phyloP scores from a whole-genome alignment of 2,888 invertebrate genomes.

The Thyatira batis region DNA sequence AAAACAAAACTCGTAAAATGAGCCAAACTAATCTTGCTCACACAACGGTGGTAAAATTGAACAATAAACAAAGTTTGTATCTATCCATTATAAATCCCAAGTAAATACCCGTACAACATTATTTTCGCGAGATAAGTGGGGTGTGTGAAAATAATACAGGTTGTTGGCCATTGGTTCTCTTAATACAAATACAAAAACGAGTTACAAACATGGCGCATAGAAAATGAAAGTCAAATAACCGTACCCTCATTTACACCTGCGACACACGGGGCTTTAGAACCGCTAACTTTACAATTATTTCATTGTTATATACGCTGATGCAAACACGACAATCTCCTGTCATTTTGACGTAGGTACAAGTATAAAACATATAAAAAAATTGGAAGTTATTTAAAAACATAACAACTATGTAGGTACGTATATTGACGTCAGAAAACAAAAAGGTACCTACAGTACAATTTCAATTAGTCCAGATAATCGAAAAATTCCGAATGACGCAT shows the following conservation, averaged over 20 bases:
- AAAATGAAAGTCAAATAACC: slow-evolving; percentile 61
- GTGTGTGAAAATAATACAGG: slow-evolving; percentile 17
- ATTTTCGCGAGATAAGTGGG: not conserved
- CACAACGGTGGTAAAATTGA: not conserved
- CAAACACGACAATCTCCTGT: too few relatives aligned
- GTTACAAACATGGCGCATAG: slow-evolving; percentile 48
- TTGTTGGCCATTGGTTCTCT: slow-evolving; percentile 21
- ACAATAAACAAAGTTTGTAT: not conserved
- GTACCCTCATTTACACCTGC: slow-evolving; percentile 53
- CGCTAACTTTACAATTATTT: not conserved
- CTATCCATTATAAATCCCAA: not conserved
- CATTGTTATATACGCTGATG: too few relatives aligned
- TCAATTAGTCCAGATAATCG: too few relatives aligned
- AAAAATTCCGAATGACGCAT: too few relatives aligned
- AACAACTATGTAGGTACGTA: too few relatives aligned
- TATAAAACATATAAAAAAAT: too few relatives aligned
- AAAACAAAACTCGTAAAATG: not conserved
- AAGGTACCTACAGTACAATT: too few relatives aligned
- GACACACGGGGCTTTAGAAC: slow-evolving; percentile 25
- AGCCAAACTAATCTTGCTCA: not conserved
- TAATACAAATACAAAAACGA: slow-evolving; percentile 40
- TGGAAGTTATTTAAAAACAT: too few relatives aligned
- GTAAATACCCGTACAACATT: not conserved
- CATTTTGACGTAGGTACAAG: too few relatives aligned
- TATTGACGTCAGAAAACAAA: too few relatives aligned